Percentiles rank a stretch among this genome's conserved stretches.
phyloP scores from a whole-genome alignment of 2,113 vertebrate genomes.

The Ceyx melanurus region DNA sequence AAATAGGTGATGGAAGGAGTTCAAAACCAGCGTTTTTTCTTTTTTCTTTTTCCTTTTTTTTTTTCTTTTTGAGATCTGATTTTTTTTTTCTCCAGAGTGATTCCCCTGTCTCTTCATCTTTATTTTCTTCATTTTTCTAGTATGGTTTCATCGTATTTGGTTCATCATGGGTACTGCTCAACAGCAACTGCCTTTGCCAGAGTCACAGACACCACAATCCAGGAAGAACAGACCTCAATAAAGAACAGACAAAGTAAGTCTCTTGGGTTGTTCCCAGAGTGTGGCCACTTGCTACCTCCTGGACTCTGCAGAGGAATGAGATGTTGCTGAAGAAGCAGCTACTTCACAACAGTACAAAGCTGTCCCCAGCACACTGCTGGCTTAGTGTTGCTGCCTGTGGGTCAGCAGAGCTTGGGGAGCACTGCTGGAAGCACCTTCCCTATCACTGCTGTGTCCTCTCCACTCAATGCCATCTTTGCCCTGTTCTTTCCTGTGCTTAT shows the following conservation, averaged over 20 bases:
- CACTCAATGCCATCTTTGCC: not conserved
- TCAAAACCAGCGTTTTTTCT: not conserved
- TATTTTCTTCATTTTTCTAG: slow-evolving; percentile 73
- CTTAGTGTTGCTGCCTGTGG: not conserved
- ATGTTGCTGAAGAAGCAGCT: not conserved
- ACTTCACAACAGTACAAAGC: not conserved
- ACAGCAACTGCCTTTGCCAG: slow-evolving; percentile 96
- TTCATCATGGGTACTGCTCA: slow-evolving; percentile 97
- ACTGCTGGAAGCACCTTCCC: not conserved
- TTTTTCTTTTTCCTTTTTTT: no score
- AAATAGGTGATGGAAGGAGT: not conserved
- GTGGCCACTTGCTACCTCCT: not conserved
- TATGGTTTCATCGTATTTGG: slow-evolving; percentile 97
- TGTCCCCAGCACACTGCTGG: not conserved
- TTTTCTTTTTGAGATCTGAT: not conserved
- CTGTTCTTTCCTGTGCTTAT: not conserved
- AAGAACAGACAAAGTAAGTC: slow-evolving; percentile 98
- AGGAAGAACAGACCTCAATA: slow-evolving; percentile 97
- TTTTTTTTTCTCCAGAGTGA: not conserved
- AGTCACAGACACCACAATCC: slow-evolving; percentile 94
- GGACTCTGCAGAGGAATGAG: not conserved
- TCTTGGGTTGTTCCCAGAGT: not conserved
- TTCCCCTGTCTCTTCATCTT: not conserved
- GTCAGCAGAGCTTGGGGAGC: not conserved
- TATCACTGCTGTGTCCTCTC: not conserved